Evolutionary conservation across 2,888 invertebrate species (phyloP).

Genomic region (Eubasilissa splendida): DNA sequence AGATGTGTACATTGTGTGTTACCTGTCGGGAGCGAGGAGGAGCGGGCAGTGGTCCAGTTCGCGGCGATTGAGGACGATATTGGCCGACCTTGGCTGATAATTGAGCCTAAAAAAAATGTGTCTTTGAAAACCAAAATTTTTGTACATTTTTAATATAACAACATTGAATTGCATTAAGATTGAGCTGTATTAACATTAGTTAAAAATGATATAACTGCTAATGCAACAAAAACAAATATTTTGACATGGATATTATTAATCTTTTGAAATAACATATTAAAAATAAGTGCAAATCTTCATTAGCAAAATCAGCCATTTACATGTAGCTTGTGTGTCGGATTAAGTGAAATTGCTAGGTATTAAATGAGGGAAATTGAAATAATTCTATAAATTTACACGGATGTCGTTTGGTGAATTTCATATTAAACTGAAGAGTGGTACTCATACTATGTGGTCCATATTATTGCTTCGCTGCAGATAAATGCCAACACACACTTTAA

Average conservation of each 20-base stretch:
- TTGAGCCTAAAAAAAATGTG: conserved; percentile 71
- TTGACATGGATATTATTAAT: too few relatives aligned
- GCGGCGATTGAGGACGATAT: conserved; percentile 81
- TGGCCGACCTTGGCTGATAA: conserved; percentile 82
- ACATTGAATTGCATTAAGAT: too few relatives aligned
- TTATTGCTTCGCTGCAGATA: too few relatives aligned
- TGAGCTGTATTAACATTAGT: too few relatives aligned
- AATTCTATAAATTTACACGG: neutral
- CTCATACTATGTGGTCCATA: too few relatives aligned
- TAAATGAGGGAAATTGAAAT: too few relatives aligned
- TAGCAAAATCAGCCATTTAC: conserved; percentile 10
- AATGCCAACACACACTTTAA: too few relatives aligned
- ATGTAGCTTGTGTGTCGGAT: conserved; percentile 1
- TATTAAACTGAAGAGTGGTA: too few relatives aligned
- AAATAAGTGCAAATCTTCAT: conserved; percentile 3
- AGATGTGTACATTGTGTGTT: neutral
- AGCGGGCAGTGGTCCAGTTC: conserved; percentile 75
- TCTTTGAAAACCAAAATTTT: too few relatives aligned
- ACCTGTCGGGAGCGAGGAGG: conserved; percentile 70
- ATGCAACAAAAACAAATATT: too few relatives aligned
- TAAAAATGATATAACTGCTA: too few relatives aligned
- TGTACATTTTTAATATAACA: too few relatives aligned
- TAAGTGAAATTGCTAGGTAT: neutral
- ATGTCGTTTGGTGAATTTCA: neutral
- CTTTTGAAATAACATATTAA: neutral